Base-by-base conservation (phyloP, 2,888 invertebrate genomes). In the Rhingia campestris region DNA sequence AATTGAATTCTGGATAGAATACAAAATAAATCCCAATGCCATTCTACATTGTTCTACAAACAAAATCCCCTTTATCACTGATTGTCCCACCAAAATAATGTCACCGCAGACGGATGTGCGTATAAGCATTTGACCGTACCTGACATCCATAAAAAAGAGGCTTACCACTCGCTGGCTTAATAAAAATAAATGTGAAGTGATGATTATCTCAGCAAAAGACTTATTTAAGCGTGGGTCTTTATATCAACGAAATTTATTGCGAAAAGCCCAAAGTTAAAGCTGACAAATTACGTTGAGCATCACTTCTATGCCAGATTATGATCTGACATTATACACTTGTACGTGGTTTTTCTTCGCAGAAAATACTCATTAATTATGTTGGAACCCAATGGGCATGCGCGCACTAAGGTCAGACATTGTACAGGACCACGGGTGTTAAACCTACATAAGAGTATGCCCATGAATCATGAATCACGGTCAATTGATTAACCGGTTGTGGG, bases 361-460 rank as follows among this genome's bases (percentile, higher is more conserved):
- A 47, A 22, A 47, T 22, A 14, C 22, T 22, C 22, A 47, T 47
- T 47, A 47, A 47, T 47, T 47, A 47, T 47, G 47, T 47, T 47
- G 22, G 47, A 22, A 2, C 9, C 32, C 33, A 35, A 12, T n/a
- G n/a, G 12, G 22, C 12, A 33, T 53, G 33, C 22, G 22, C 14
- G 12, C 4, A 39, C 37, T 12, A 6, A 35, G n/a, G 10, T 10
- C 33, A 49, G 39, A 37, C 30, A 49, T 12, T 6, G 39, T 4
- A n/a, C 49, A 51, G 63, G 63, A 64, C 49, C 35, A 14, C n/a
- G 33, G 12, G 63, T 51, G 30, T 49, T 30, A 35, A 49, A 64
- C 1, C 22, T 2, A 22, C 22, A 22, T 1, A 22, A 22, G 2
- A 22, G 22, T 22, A 2, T 22, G 22, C 22, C 1, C 22, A 1